Conservation (phyloP, 2,113 vertebrate species). For the Cercocebus atys region DNA sequence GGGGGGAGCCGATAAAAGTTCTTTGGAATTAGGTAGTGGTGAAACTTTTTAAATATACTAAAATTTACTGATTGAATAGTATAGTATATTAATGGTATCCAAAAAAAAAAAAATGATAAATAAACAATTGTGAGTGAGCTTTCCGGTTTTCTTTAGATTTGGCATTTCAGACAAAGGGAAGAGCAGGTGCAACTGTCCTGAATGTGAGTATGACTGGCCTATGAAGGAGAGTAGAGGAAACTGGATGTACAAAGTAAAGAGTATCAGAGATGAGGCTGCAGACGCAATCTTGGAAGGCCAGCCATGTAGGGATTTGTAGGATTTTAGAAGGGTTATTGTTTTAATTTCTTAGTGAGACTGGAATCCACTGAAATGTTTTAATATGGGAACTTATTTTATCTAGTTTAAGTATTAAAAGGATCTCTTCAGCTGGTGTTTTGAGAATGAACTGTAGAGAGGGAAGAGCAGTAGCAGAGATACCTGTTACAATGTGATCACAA, state of each 20-base stretch:
- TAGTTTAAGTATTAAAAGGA: neutral
- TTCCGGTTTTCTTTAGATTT: neutral
- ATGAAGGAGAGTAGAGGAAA: neutral
- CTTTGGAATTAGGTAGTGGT: neutral
- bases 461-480: neutral
- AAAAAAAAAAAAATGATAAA: neutral
- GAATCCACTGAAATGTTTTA: neutral
- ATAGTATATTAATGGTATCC: neutral
- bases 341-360: neutral
- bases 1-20: accelerated
- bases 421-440: neutral
- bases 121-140: neutral
- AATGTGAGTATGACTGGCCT: neutral
- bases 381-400: neutral
- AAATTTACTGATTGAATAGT: neutral
- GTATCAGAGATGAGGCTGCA: no score
- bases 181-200: no score
- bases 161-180: neutral
- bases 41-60: neutral
- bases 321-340: neutral
- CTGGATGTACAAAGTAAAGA: no score
- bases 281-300: neutral
- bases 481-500: no score
- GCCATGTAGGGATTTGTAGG: neutral
- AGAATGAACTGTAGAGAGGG: neutral